Conservation (phyloP, 2,113 vertebrate genomes). For the Chaetura pelagica region DNA sequence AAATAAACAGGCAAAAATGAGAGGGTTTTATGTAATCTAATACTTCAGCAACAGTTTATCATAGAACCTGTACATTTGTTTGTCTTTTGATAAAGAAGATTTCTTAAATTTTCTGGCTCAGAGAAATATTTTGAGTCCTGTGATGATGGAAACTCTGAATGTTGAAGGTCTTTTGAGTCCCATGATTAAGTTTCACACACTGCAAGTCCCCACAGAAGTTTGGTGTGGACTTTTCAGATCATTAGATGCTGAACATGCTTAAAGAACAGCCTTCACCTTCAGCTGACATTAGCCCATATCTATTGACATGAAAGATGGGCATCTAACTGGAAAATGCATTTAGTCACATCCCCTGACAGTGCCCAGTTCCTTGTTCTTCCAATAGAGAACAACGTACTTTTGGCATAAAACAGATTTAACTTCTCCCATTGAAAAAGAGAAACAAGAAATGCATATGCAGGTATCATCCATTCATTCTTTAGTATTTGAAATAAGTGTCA, state of each 20-base stretch:
- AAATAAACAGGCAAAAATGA: neutral
- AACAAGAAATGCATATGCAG: neutral
- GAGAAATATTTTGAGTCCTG: neutral
- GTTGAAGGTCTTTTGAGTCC: neutral
- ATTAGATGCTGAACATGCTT: neutral
- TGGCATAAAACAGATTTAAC: neutral
- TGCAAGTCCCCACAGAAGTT: neutral
- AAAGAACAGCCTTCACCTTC: neutral
- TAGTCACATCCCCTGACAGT: neutral
- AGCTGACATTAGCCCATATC: neutral
- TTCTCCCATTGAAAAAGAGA: neutral
- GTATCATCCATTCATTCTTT: neutral
- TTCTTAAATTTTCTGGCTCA: neutral
- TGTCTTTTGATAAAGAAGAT: neutral
- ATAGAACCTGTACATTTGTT: neutral
- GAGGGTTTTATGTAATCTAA: neutral
- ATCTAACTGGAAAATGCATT: neutral
- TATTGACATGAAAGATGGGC: neutral
- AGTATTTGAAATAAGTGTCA: neutral
- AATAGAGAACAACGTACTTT: neutral
- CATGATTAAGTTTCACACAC: neutral
- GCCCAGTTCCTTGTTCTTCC: neutral
- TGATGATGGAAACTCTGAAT: neutral
- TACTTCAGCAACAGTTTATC: neutral
- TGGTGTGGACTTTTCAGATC: neutral